A percentile compares a stretch with the other conserved stretches of the same genome.
Conservation (phyloP, 2,113 vertebrate species). For the Anarhynchus alexandrinus region DNA sequence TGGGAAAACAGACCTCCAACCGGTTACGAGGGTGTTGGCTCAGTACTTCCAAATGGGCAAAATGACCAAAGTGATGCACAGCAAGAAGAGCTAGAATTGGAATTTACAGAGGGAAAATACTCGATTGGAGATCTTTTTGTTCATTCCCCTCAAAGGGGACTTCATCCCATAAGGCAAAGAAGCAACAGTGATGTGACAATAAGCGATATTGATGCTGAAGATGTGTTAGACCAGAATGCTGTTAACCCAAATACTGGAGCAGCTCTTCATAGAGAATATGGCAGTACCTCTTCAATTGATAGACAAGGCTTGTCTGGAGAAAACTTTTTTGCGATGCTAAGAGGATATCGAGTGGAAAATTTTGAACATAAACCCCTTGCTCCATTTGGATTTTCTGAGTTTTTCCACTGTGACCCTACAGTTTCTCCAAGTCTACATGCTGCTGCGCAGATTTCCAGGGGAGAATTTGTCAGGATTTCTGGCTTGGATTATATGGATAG, state of each 20-base stretch:
- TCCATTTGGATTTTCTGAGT: slow-evolving; percentile 84
- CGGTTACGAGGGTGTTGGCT: slow-evolving; percentile 81
- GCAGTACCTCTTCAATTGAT: slow-evolving; percentile 96
- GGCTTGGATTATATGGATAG: slow-evolving; percentile 88
- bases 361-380: slow-evolving; percentile 82
- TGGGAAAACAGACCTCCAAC: slow-evolving; percentile 84
- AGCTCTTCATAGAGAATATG: slow-evolving; percentile 91
- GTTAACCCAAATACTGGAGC: slow-evolving; percentile 96
- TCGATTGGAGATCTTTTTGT: slow-evolving; percentile 83
- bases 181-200: slow-evolving; percentile 98
- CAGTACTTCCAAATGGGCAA: slow-evolving; percentile 85
- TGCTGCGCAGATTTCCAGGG: slow-evolving; percentile 90
- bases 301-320: slow-evolving; percentile 89
- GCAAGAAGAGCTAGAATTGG: slow-evolving; percentile 80
- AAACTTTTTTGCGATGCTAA: slow-evolving; percentile 89
- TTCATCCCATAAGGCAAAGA: slow-evolving; percentile 92
- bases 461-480: slow-evolving; percentile 89
- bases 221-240: slow-evolving; percentile 89
- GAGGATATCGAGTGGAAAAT: slow-evolving; percentile 85
- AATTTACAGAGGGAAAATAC: slow-evolving; percentile 83
- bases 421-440: slow-evolving; percentile 92
- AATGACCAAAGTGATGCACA: slow-evolving; percentile 79
- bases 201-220: slow-evolving; percentile 94
- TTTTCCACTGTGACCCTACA: slow-evolving; percentile 82
- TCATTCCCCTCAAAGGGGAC: slow-evolving; percentile 85